Percentiles rank a stretch among this genome's conserved stretches.
Evolutionary conservation across 2,888 invertebrate genomes (phyloP).

Genomic region (Hipparchia semele): DNA sequence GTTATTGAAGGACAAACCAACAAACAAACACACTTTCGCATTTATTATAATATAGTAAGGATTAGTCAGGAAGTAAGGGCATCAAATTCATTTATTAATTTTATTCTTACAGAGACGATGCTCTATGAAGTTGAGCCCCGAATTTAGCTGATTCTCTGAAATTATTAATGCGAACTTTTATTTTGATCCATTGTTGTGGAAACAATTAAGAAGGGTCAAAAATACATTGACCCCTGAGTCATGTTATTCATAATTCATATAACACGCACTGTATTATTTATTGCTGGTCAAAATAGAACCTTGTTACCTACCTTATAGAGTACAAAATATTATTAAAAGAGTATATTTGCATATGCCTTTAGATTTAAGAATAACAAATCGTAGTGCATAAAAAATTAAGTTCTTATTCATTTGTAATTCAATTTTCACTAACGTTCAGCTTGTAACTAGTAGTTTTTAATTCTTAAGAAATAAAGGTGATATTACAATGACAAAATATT

Average conservation of each 20-base stretch:
- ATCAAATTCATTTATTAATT: no score
- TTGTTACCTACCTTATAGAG: neutral
- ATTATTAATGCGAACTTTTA: neutral
- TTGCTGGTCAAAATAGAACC: conserved; percentile 2
- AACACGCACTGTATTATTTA: conserved; percentile 26
- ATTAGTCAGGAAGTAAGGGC: no score
- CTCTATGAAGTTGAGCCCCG: no score
- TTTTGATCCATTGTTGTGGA: conserved; percentile 1
- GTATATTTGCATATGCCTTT: neutral
- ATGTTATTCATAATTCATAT: conserved; percentile 38
- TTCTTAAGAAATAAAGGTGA: neutral
- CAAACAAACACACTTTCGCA: no score
- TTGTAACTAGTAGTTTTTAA: conserved; percentile 7
- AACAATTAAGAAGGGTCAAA: conserved; percentile 44
- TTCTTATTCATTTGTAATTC: conserved; percentile 4
- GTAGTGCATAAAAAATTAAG: neutral
- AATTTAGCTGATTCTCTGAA: neutral
- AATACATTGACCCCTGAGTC: conserved; percentile 63
- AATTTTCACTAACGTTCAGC: neutral
- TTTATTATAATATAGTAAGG: no score
- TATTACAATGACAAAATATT: neutral
- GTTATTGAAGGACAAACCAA: no score
- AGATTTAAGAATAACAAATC: conserved; percentile 6
- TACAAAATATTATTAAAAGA: neutral
- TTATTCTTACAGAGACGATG: no score